These are phyloP conservation scores for Nothoprocta perdicaria DNA, from an alignment of 2,113 vertebrate genomes.

Conservation along the genomic window DNA sequence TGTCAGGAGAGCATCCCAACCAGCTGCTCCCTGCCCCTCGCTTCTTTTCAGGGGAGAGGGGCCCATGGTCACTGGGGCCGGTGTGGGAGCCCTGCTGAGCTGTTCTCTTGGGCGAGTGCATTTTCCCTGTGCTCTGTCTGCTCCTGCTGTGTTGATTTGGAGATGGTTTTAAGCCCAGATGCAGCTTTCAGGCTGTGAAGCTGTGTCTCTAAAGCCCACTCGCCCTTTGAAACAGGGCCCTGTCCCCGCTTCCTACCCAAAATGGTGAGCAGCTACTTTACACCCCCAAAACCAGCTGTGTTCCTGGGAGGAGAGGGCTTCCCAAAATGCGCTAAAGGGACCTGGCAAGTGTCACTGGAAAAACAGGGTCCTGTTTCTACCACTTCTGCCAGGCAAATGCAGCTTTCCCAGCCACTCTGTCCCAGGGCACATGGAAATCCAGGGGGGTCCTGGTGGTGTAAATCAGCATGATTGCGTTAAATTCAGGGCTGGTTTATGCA, in stretches of 20 bases:
- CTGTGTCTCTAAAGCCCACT: not conserved
- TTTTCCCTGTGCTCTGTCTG: not conserved
- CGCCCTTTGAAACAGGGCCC: fast-evolving
- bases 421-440: not conserved
- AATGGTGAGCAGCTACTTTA: not conserved
- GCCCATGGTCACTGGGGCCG: not conserved
- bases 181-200: fast-evolving
- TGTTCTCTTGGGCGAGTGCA: fast-evolving
- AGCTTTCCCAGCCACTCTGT: fast-evolving
- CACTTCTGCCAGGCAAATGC: not conserved
- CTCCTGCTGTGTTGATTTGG: not conserved
- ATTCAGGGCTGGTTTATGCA: not conserved
- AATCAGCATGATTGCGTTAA: not conserved
- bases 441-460: not conserved
- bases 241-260: not conserved
- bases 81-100: not conserved
- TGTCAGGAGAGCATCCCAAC: not conserved
- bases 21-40: too few species aligned
- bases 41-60: too few species aligned
- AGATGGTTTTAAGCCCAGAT: not conserved
- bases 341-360: not conserved
- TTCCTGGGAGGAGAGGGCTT: not conserved
- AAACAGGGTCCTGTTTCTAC: not conserved
- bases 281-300: not conserved
- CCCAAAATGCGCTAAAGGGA: fast-evolving